Percentiles rank a stretch among this genome's conserved stretches.
These are phyloP conservation scores for Chionoecetes opilio DNA, from an alignment of 1,140 invertebrate genomes.

Conservation along the genomic window DNA sequence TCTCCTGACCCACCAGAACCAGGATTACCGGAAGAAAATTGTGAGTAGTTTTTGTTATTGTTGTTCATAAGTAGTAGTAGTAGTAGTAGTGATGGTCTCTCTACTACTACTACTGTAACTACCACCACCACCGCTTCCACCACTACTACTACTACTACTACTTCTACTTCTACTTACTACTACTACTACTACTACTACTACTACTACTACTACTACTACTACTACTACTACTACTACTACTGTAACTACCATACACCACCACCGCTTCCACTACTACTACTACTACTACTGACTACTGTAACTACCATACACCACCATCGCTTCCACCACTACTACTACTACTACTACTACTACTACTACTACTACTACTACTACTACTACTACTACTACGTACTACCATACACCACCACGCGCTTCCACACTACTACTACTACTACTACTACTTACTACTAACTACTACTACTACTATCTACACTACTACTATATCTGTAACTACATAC, in stretches of 20 bases:
- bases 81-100: too few species aligned
- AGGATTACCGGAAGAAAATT: neutral
- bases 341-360: constrained; percentile 42
- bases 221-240: constrained; percentile 46
- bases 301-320: too few species aligned
- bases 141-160: constrained; percentile 24
- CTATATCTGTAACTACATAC: too few species aligned
- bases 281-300: too few species aligned
- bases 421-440: neutral
- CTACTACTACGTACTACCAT: constrained; percentile 42
- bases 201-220: constrained; percentile 44
- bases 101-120: too few species aligned
- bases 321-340: neutral
- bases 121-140: too few species aligned
- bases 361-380: constrained; percentile 38
- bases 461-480: too few species aligned
- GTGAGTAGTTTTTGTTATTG: neutral
- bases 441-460: too few species aligned
- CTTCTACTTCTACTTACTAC: constrained; percentile 2
- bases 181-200: constrained; percentile 39
- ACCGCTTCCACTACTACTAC: neutral
- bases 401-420: neutral
- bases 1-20: neutral
- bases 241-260: neutral
- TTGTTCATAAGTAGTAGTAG: neutral